Evolutionary conservation across 2,113 vertebrate genomes (phyloP), one percentile per base, ranked within the genome.

Genomic region (Cynopterus brachyotis): DNA sequence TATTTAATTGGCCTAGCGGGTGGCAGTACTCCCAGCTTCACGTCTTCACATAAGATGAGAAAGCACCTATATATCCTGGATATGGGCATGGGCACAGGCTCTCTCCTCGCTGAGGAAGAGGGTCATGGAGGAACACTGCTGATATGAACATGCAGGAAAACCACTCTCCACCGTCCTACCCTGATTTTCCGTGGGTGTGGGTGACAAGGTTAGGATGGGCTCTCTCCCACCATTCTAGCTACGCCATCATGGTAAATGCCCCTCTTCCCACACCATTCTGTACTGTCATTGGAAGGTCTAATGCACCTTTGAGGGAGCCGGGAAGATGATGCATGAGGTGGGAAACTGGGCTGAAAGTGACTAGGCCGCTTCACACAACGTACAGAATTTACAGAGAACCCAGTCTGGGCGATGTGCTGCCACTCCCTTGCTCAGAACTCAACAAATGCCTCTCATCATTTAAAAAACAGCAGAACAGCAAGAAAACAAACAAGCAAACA

Each of bases 291-390:
- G 57, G 73, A 91, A 42, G 24, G 40, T 59, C 37, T 66, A 17
- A 64, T 40, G 16, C 30, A 20, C 37, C 86, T 75, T 53, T 75
- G 20, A 32, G 13, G 20, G 20, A 69, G 3, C 50, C 4, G 4
- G 50, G 50, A 16, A 50, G 50, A 50, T 50, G 50, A 50, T 42
- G 20, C 8, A 0, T 28, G 40, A 73, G n/a, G 2, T 59, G 28
- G 35, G n/a, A 55, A 86, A n/a, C 81, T 50, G 42, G 78, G 26
- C 20, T 50, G 22, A 26, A 79, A 4, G 3, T n/a, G 35, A 57
- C 45, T 47, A n/a, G 57, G 24, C 59, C 1, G 0, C 66, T 66
- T 42, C 22, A 2, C 7, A 4, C 10, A 57, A 24, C 9, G 8
- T 13, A 53, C 11, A 47, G 28, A 73, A 80, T 59, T 37, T 40